phyloP scores from a whole-genome alignment of 2,113 vertebrate genomes.

The Ptychochromis oligacanthus region DNA sequence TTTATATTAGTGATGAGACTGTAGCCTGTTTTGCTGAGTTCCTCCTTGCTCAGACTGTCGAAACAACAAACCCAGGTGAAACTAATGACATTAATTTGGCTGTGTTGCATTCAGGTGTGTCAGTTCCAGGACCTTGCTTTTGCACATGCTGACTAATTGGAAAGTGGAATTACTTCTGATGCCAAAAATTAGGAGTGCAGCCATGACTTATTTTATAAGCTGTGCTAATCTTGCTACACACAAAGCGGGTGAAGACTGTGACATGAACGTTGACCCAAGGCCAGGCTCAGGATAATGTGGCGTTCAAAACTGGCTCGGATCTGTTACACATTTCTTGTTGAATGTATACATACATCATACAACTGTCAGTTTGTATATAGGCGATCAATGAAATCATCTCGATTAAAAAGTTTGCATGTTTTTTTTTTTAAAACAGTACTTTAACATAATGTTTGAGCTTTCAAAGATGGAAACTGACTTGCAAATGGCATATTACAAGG shows the following conservation, averaged over 20 bases:
- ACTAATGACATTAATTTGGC: conserved; percentile 9
- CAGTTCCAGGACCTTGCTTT: neutral
- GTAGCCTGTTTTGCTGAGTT: neutral
- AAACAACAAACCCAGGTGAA: neutral
- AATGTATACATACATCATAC: too few relatives aligned
- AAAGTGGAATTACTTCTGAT: neutral
- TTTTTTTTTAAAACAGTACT: too few relatives aligned
- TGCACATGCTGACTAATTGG: neutral
- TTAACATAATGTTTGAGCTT: neutral
- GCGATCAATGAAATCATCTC: too few relatives aligned
- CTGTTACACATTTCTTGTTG: too few relatives aligned
- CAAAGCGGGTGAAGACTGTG: neutral
- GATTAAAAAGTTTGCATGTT: too few relatives aligned
- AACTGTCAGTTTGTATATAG: too few relatives aligned
- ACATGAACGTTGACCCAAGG: too few relatives aligned
- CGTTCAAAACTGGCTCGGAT: too few relatives aligned
- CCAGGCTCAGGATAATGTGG: too few relatives aligned
- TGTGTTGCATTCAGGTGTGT: neutral
- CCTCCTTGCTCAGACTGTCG: neutral
- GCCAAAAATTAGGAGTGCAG: neutral
- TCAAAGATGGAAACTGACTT: neutral
- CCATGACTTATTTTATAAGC: neutral
- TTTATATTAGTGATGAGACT: neutral
- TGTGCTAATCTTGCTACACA: neutral
- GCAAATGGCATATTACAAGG: neutral